phyloP scores from a whole-genome alignment of 2,888 invertebrate species.

The Thysanoteuthis rhombus region DNA sequence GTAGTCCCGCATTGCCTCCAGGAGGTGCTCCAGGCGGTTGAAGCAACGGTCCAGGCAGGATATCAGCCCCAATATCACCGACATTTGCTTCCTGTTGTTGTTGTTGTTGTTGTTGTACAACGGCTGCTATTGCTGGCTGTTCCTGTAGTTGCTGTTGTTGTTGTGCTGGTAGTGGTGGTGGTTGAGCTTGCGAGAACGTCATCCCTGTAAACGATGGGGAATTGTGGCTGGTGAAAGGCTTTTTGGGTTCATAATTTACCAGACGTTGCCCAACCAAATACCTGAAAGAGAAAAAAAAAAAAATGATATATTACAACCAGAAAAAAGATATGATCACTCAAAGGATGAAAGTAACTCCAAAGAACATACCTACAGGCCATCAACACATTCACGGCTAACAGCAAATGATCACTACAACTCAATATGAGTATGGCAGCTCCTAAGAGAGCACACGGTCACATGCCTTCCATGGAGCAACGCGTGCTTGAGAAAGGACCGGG shows the following conservation, averaged over 20 bases:
- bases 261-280: constrained; percentile 93
- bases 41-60: not conserved
- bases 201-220: not conserved
- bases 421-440: no score
- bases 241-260: constrained; percentile 86
- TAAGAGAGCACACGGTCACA: no score
- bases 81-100: not conserved
- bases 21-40: not conserved
- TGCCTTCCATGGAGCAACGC: no score
- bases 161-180: not conserved
- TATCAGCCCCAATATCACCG: not conserved
- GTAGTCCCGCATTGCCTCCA: not conserved
- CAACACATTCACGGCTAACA: no score
- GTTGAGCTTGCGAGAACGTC: constrained; percentile 12
- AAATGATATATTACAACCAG: constrained; percentile 20
- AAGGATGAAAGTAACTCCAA: no score
- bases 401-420: no score
- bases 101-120: not conserved
- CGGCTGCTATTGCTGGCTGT: not conserved
- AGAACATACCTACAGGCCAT: no score
- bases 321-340: not conserved
- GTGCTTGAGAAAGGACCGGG: no score
- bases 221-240: constrained; percentile 24
- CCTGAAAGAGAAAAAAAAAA: constrained; percentile 58
- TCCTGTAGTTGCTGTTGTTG: not conserved